Evolutionary conservation across 2,888 invertebrate species (phyloP), one percentile per base, ranked within the genome.

Genomic region (Polia nebulosa): DNA sequence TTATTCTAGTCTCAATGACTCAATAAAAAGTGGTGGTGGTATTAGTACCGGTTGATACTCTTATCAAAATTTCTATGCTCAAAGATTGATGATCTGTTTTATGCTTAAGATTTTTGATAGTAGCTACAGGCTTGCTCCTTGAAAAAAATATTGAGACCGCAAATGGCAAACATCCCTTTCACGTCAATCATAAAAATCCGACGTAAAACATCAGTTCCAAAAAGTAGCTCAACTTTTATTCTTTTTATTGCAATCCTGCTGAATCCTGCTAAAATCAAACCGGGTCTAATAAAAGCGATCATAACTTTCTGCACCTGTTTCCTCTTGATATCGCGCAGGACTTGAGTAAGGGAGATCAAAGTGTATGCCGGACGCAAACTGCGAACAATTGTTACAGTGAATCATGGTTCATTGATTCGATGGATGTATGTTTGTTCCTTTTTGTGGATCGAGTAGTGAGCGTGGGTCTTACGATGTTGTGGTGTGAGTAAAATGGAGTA

Each of bases 281-380:
- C 15, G 39, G 17, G 27, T 55, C 57, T 72, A 78, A 72, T 80
- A 80, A 81, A 78, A 78, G 64, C 58, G 49, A 60, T 68, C 67
- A 75, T 81, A 80, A 78, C 53, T 62, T 78, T 64, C 70, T 29
- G 60, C 83, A 82, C 83, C 81, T 83, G 82, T 71, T 82, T 82
- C 82, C 82, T 82, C 56, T 83, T 22, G 76, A 80, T 80, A 77
- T 69, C 61, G 36, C n/a, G 13, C 76, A 64, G 61, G 61, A 61
- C 47, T 61, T 49, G 53, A 74, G 61, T 57, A 36, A 39, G 41
- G 29, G 29, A 80, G 83, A 82, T 82, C 82, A 82, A 82, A 82
- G 83, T 56, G 51, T 63, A 20, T 25, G 65, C 60, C 81, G 81
- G 78, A 81, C 68, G 81, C 70, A 59, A 70, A 78, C 66, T 81